Conservation (phyloP, 2,888 invertebrate species). For the Temnothorax rugatulus region DNA sequence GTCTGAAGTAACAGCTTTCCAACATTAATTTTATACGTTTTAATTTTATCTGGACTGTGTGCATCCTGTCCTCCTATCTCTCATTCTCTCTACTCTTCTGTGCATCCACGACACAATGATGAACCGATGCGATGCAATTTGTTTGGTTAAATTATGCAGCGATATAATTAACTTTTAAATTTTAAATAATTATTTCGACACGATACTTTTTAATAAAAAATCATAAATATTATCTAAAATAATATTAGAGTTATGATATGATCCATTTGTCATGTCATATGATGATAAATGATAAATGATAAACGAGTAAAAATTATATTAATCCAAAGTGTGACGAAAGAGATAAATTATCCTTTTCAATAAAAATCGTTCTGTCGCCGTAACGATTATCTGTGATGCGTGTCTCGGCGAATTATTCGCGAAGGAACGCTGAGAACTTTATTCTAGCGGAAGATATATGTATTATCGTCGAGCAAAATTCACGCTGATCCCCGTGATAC, state of each 20-base stretch:
- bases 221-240: not conserved
- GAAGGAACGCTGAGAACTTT: not conserved
- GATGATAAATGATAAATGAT: too few species aligned
- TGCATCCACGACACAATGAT: not conserved
- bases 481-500: conserved; percentile 4
- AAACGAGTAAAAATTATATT: not conserved
- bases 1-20: not conserved
- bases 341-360: not conserved
- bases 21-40: conserved; percentile 22
- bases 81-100: not conserved
- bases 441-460: not conserved
- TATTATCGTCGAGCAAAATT: conserved; percentile 23
- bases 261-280: not conserved
- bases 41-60: conserved; percentile 5
- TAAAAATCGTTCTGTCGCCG: not conserved
- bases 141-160: not conserved
- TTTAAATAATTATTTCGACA: not conserved
- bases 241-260: not conserved
- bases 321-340: not conserved
- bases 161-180: not conserved
- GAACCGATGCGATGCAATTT: not conserved
- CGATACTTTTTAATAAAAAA: not conserved
- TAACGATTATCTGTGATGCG: not conserved
- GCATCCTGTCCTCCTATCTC: not conserved
- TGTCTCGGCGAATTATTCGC: not conserved